Base-by-base conservation (phyloP, 2,113 vertebrate species). In the Morone chrysops region DNA sequence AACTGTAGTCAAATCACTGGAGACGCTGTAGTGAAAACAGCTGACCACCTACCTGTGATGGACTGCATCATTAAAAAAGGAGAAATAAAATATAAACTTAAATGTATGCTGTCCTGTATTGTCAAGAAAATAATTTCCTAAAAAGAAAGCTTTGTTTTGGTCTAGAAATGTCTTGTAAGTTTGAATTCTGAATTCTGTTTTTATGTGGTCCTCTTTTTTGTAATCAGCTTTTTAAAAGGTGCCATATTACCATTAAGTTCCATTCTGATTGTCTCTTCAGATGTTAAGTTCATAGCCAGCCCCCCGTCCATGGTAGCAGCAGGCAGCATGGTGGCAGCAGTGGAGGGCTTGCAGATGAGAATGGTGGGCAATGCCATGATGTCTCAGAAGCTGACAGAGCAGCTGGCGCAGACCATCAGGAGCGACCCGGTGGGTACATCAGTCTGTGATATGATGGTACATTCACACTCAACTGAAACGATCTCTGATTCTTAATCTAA, bases 241-340 rank as follows among this genome's bases (percentile, higher is more conserved):
- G 17, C 5, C 16, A 25, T 17, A 43, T 75, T 68, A 51, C 79
- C 60, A 10, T 59, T 0, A 1, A 4, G 8, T 68, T 71, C 4
- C n/a, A 4, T 69, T 50, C 9, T 56, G 53, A 11, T 0, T 31
- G 25, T 16, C 79, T 56, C 60, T 31, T 71, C 94, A 99, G 97
- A 99, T 38, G 96, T 97, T 82, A 99, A 98, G 86, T 99, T 99
- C 94, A 97, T 98, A 85, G 97, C 97, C 85, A 96, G 96, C 85
- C 97, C 97, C 1, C 97, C 97, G 4, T 99, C 97, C 91, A 99
- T 99, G 97, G 96, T 99, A 0, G 97, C 97, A 0, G 97, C 97
- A 0, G 97, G 97, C 83, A 99, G 97, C 13, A 94, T 97, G 88
- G 96, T 96, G 51, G 97, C 97, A 2, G 97, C 97, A 0, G 95